Evolutionary conservation across 2,113 vertebrate genomes (phyloP).

Genomic region (Monarcha castaneiventris): DNA sequence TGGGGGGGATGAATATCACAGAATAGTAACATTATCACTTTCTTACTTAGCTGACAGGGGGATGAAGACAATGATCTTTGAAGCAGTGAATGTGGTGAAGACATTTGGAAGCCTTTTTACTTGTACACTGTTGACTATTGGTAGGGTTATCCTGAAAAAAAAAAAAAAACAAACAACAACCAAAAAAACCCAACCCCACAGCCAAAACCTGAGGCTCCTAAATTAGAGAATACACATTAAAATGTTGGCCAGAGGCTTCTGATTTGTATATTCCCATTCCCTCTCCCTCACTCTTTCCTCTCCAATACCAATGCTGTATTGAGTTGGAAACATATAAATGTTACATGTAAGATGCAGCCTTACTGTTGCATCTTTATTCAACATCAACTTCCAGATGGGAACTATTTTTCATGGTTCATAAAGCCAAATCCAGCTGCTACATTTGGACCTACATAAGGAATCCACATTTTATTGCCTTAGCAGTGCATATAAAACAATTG

Average conservation of each 20-base stretch:
- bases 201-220: background rate
- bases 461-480: conserved; percentile 79
- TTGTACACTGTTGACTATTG: background rate
- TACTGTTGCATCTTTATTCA: conserved; percentile 84
- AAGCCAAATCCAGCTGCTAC: conserved; percentile 85
- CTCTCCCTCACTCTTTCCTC: background rate
- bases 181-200: background rate
- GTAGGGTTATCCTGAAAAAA: background rate
- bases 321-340: conserved; percentile 66
- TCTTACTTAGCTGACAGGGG: background rate
- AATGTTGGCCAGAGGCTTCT: conserved; percentile 24
- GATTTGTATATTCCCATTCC: conserved; percentile 44
- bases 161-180: background rate
- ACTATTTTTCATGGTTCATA: conserved; percentile 87
- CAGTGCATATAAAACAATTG: conserved; percentile 79
- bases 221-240: conserved; percentile 16
- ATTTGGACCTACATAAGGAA: conserved; percentile 84
- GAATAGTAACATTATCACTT: background rate
- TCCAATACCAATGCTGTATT: conserved; percentile 1
- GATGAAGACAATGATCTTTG: background rate
- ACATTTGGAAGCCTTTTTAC: background rate
- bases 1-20: background rate
- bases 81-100: background rate
- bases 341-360: conserved; percentile 75
- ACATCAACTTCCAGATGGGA: conserved; percentile 83